Conservation (phyloP, 2,113 vertebrate genomes). For the Syngnathus floridae region DNA sequence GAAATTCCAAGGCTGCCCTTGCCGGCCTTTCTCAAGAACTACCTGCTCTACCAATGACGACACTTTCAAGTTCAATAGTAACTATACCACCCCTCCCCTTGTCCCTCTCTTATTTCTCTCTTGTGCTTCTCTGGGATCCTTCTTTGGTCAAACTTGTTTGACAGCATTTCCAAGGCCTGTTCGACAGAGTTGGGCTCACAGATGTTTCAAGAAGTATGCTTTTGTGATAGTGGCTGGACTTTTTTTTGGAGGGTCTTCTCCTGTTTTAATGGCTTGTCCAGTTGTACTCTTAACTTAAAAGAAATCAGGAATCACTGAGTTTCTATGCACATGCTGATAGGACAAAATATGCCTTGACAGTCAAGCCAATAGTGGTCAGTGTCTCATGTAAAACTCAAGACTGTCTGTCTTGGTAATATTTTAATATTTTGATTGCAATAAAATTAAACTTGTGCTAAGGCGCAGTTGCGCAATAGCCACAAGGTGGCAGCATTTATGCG, state of each 20-base stretch:
- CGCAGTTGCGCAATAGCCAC: conserved; percentile 35
- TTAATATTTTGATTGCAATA: conserved; percentile 28
- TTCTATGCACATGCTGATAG: conserved; percentile 61
- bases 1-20: conserved; percentile 88
- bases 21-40: conserved; percentile 93
- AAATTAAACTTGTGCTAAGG: background rate
- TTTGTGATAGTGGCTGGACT: conserved; percentile 38
- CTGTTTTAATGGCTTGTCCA: conserved; percentile 55
- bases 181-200: conserved; percentile 36
- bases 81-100: conserved; percentile 5
- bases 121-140: conserved; percentile 47
- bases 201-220: conserved; percentile 40
- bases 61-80: conserved; percentile 13
- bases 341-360: conserved; percentile 40
- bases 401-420: conserved; percentile 33
- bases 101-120: conserved; percentile 16
- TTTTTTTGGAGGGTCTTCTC: conserved; percentile 41
- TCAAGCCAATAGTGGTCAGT: conserved; percentile 40
- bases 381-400: conserved; percentile 40
- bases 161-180: conserved; percentile 51
- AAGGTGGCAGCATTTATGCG: conserved; percentile 38
- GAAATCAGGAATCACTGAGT: conserved; percentile 63
- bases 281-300: conserved; percentile 54
- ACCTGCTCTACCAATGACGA: conserved; percentile 96
- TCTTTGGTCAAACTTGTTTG: conserved; percentile 42